phyloP scores from a whole-genome alignment of 2,113 vertebrate species.

The Gila orcuttii region DNA sequence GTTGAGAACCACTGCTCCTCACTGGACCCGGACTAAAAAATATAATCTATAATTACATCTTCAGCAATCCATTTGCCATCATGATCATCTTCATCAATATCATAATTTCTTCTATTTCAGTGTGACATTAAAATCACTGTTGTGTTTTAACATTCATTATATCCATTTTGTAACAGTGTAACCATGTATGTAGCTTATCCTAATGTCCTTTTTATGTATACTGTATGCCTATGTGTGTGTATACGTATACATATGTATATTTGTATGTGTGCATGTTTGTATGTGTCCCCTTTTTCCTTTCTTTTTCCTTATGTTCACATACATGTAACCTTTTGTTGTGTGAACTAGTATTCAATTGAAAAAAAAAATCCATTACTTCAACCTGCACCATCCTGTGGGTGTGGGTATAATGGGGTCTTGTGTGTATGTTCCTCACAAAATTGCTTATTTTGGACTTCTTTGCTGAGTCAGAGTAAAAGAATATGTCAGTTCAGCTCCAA shows the following conservation, averaged over 20 bases:
- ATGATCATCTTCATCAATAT: not conserved
- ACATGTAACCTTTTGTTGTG: no score
- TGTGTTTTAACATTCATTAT: not conserved
- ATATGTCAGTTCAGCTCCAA: slow-evolving; percentile 9
- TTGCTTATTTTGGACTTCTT: not conserved
- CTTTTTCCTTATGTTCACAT: no score
- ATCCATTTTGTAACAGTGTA: not conserved
- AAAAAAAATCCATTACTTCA: no score
- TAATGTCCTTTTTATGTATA: no score
- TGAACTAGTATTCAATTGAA: no score
- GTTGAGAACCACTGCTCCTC: not conserved
- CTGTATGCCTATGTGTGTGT: no score
- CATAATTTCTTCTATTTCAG: not conserved
- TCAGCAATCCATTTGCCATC: not conserved
- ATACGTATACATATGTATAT: no score
- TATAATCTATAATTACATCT: not conserved
- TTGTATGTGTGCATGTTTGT: no score
- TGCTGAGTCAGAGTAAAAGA: slow-evolving; percentile 20
- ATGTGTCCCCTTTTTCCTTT: no score
- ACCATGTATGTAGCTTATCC: no score
- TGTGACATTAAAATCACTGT: not conserved
- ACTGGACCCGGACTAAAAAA: not conserved
- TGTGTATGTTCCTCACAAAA: not conserved
- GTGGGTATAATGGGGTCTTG: not conserved
- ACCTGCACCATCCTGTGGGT: not conserved